Conservation (phyloP, 2,888 invertebrate species). For the Pyrochroa serraticornis region DNA sequence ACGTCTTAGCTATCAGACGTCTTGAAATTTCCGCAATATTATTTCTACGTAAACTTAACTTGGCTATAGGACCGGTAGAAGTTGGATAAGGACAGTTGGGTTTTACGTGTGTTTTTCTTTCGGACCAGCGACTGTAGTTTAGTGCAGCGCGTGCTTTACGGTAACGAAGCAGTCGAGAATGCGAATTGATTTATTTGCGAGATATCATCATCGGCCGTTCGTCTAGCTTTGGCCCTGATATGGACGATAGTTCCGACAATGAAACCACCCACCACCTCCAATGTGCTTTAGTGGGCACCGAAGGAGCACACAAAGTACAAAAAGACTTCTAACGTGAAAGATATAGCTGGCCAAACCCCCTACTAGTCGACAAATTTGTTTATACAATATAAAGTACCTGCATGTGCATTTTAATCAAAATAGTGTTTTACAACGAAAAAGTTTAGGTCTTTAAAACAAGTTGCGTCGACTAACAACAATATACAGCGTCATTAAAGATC, state of each 20-base stretch:
- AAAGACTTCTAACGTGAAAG: too few species aligned
- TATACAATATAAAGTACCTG: too few species aligned
- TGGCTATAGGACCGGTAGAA: background rate
- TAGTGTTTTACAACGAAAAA: too few species aligned
- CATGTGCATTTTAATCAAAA: too few species aligned
- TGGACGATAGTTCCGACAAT: slow-evolving; percentile 7
- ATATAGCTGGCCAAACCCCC: too few species aligned
- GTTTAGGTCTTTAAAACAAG: too few species aligned
- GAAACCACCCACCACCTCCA: slow-evolving; percentile 5
- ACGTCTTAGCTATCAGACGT: slow-evolving; percentile 29
- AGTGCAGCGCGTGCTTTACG: slow-evolving; percentile 39
- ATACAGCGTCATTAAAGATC: too few species aligned
- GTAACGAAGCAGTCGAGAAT: slow-evolving; percentile 37
- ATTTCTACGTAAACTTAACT: slow-evolving; percentile 1
- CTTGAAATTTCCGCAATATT: slow-evolving; percentile 4
- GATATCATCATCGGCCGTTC: slow-evolving; percentile 34
- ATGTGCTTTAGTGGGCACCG: too few species aligned
- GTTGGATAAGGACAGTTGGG: slow-evolving; percentile 10
- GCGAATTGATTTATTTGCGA: slow-evolving; percentile 39
- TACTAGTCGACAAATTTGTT: too few species aligned
- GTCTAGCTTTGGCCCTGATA: background rate
- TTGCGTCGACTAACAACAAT: too few species aligned
- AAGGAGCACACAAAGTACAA: too few species aligned
- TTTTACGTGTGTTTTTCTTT: slow-evolving; percentile 10
- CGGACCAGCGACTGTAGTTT: slow-evolving; percentile 22